phyloP scores from a whole-genome alignment of 1,140 invertebrate species.

The Leptinotarsa texana region DNA sequence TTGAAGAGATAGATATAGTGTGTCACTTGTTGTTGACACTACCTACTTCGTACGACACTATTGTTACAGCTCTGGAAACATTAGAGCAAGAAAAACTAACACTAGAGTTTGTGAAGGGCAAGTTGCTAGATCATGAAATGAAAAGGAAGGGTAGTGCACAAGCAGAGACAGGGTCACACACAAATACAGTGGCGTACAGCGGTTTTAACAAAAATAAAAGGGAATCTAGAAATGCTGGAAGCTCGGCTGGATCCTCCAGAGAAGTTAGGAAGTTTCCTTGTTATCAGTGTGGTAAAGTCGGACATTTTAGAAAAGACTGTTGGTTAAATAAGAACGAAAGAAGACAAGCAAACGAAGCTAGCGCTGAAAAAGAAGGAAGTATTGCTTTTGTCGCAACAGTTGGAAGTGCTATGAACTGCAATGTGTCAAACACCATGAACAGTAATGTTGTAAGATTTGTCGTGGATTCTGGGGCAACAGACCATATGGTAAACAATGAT shows the following conservation, averaged over 20 bases:
- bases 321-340: slow-evolving; percentile 10
- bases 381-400: neutral
- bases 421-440: too few relatives aligned
- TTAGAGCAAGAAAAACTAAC: slow-evolving; percentile 48
- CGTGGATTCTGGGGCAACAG: slow-evolving; percentile 16
- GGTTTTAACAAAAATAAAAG: slow-evolving; percentile 6
- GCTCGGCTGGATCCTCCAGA: too few relatives aligned
- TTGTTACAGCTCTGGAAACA: slow-evolving; percentile 55
- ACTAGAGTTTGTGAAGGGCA: too few relatives aligned
- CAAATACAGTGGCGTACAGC: neutral
- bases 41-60: slow-evolving; percentile 48
- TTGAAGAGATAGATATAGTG: slow-evolving; percentile 36
- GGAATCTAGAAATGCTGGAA: too few relatives aligned
- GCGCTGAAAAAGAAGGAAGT: neutral
- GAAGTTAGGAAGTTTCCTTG: neutral
- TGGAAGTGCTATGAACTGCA: neutral
- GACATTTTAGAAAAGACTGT: slow-evolving; percentile 20
- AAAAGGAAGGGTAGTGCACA: slow-evolving; percentile 16
- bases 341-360: too few relatives aligned
- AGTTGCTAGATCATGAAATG: too few relatives aligned
- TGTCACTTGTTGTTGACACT: slow-evolving; percentile 53
- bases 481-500: slow-evolving; percentile 10
- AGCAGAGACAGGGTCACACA: slow-evolving; percentile 16
- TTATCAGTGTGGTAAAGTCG: slow-evolving; percentile 23
- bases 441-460: neutral